Percentiles rank a stretch among this genome's conserved stretches.
Evolutionary conservation across 2,797 vertebrate genomes (phyloP).

Genomic region (Linurgus olivaceus): DNA sequence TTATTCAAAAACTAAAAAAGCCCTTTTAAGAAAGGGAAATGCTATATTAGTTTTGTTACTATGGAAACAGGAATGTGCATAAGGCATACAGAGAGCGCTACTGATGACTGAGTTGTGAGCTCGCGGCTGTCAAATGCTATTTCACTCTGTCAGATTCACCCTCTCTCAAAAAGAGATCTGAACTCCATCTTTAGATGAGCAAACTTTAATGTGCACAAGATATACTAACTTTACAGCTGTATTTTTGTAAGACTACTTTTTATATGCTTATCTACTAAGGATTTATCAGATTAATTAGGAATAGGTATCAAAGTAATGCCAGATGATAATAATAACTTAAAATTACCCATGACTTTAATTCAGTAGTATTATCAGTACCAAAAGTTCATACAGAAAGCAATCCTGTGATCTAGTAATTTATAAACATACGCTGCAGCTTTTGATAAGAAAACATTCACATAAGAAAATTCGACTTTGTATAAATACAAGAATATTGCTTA

Average conservation of each 20-base stretch:
- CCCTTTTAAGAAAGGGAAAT: neutral
- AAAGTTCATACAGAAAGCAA: neutral
- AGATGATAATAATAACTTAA: neutral
- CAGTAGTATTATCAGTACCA: neutral
- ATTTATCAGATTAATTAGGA: neutral
- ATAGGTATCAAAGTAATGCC: neutral
- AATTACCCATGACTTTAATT: neutral
- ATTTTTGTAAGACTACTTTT: neutral
- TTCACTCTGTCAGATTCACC: neutral
- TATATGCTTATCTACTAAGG: neutral
- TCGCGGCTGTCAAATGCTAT: neutral
- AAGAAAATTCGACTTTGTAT: neutral
- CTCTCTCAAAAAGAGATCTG: neutral
- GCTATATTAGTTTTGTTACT: constrained; percentile 2
- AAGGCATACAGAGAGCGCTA: neutral
- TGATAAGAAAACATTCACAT: neutral
- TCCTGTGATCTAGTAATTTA: neutral
- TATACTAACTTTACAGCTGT: neutral
- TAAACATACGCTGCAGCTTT: neutral
- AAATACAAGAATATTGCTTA: neutral
- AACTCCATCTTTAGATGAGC: neutral
- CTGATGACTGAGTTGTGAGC: neutral
- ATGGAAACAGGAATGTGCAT: constrained; percentile 9
- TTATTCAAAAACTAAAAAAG: neutral
- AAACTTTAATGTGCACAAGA: neutral